phyloP scores from a whole-genome alignment of 2,113 vertebrate species.

The Chloropsis cyanopogon region DNA sequence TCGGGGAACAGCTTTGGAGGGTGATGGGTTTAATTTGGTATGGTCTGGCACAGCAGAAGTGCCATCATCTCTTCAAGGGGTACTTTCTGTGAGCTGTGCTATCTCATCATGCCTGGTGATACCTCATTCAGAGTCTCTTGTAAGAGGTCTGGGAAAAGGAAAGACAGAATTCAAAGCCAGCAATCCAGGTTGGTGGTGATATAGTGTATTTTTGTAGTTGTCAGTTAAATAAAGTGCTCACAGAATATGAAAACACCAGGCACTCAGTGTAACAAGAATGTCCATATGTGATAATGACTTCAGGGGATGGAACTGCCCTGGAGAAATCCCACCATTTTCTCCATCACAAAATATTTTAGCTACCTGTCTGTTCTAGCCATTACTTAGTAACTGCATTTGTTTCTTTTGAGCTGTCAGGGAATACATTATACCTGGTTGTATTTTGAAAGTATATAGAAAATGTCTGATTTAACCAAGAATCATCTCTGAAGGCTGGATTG shows the following conservation, averaged over 20 bases:
- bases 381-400: not conserved
- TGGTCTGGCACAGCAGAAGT: not conserved
- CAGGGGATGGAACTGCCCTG: not conserved
- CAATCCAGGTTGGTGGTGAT: not conserved
- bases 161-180: not conserved
- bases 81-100: not conserved
- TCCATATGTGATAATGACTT: not conserved
- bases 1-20: not conserved
- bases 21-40: constrained; percentile 41
- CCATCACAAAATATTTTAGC: not conserved
- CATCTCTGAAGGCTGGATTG: not conserved
- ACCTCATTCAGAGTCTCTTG: not conserved
- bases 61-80: not conserved
- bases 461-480: not conserved
- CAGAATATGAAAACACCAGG: not conserved
- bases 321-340: not conserved
- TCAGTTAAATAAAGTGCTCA: not conserved
- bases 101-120: not conserved
- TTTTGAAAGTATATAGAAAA: not conserved
- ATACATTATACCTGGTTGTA: not conserved
- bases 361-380: not conserved
- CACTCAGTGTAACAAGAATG: not conserved
- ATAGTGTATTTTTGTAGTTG: not conserved
- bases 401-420: not conserved
- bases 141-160: not conserved